Evolutionary conservation across 2,888 invertebrate genomes (phyloP).

Genomic region (Tenodera sinensis): DNA sequence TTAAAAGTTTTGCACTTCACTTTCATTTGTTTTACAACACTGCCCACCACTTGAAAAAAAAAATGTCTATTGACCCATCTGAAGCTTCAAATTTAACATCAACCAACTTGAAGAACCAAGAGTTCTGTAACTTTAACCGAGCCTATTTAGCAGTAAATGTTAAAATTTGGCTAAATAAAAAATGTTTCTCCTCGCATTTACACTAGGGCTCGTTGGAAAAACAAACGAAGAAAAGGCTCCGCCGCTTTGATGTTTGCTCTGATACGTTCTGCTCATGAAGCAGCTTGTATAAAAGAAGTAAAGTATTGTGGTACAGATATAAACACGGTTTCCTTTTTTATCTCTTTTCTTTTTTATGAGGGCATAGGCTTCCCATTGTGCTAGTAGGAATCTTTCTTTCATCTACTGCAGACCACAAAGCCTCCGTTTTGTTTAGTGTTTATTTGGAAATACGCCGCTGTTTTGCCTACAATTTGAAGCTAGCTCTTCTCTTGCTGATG

Average conservation of each 20-base stretch:
- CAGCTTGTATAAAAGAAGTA: slow-evolving; percentile 1
- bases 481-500: not conserved
- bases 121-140: not conserved
- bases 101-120: not conserved
- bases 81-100: too few relatives aligned
- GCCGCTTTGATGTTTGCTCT: slow-evolving; percentile 7
- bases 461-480: not conserved
- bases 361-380: slow-evolving; percentile 5
- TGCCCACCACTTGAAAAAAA: too few relatives aligned
- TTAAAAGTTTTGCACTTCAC: too few relatives aligned
- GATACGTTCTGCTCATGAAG: slow-evolving; percentile 8
- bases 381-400: not conserved
- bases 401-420: slow-evolving; percentile 10
- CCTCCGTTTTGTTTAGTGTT: slow-evolving; percentile 6
- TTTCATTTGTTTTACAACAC: too few relatives aligned
- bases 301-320: slow-evolving; percentile 9
- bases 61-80: too few relatives aligned
- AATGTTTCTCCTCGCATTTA: slow-evolving; percentile 4
- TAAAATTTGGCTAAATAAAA: not conserved
- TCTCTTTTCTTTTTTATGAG: slow-evolving; percentile 11
- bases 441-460: not conserved
- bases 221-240: slow-evolving; percentile 7
- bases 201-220: slow-evolving; percentile 1
- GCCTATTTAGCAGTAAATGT: not conserved
- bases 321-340: not conserved